Percentiles rank a stretch among this genome's conserved stretches.
Evolutionary conservation across 2,113 vertebrate species (phyloP).

Genomic region (Polypterus bichir): DNA sequence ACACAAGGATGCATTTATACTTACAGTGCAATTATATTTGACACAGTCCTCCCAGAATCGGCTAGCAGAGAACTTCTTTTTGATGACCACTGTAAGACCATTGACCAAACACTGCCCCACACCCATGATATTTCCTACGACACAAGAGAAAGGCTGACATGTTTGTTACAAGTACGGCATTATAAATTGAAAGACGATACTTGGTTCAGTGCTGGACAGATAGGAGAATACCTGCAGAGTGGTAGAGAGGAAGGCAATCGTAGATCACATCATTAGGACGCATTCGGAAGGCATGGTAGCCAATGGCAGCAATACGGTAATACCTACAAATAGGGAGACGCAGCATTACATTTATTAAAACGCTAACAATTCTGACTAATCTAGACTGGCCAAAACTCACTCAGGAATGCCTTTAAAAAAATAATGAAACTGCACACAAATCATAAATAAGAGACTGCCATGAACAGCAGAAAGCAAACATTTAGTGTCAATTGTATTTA

Average conservation of each 20-base stretch:
- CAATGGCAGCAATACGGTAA: constrained; percentile 71
- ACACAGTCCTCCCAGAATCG: constrained; percentile 80
- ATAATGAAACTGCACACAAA: too few species aligned
- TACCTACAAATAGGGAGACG: constrained; percentile 42
- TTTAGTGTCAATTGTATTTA: too few species aligned
- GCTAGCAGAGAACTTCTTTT: constrained; percentile 76
- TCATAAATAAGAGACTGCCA: too few species aligned
- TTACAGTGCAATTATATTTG: constrained; percentile 77
- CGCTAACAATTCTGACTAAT: too few species aligned
- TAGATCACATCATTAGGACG: constrained; percentile 53
- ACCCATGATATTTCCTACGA: constrained; percentile 74
- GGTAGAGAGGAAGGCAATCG: constrained; percentile 74
- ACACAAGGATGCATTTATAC: constrained; percentile 13
- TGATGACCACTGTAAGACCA: constrained; percentile 69
- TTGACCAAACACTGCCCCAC: constrained; percentile 75
- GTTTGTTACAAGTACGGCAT: neutral
- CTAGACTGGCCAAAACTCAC: too few species aligned
- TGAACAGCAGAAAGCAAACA: too few species aligned
- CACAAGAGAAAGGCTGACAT: neutral
- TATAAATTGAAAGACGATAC: too few species aligned
- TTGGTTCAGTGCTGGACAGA: too few species aligned
- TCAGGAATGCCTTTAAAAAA: too few species aligned
- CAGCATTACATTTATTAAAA: too few species aligned
- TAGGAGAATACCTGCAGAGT: constrained; percentile 59
- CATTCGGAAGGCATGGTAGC: constrained; percentile 65